Base-by-base conservation (phyloP, 2,888 invertebrate species). In the Drosophila longiperda region DNA sequence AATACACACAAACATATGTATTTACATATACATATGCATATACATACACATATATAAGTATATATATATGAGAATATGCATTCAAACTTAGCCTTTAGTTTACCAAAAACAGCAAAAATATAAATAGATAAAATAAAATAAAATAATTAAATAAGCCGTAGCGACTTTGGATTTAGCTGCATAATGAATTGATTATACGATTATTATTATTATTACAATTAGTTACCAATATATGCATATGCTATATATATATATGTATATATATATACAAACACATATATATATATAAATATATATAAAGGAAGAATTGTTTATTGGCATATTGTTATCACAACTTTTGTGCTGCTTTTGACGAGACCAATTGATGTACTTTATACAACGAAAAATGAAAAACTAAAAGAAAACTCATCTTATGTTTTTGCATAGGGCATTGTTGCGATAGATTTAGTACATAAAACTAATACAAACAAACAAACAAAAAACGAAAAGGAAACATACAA, bases 281-380 rank as follows among this genome's bases (percentile, higher is more conserved):
- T 50, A 62, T 52, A 60, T 36, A 60, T 54, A 42, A 54, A 62
- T 55, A 67, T 48, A 63, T 64, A 74, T 67, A 87, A 73, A 65
- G 71, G 87, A 89, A 85, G 85, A 74, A 73, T 89, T 89, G 85
- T 85, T 85, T 83, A 83, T 79, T 80, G 82, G 82, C 79, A 72
- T 83, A 87, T 85, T 85, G 85, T 85, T 85, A 85, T 82, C 79
- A 86, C 83, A 90, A 89, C 88, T 89, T 87, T 89, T 87, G 84
- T 88, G 87, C 87, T 87, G 90, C 89, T 90, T 78, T 80, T 88
- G 87, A 90, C 87, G 87, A 84, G 84, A 87, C 87, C 87, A 87
- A 87, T 90, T 87, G 90, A 87, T 82, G 87, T 90, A 90, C 82
- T 89, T 90, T 87, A 90, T 87, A 87, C 90, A 87, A 89, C 83